Evolutionary conservation across 2,113 vertebrate genomes (phyloP), one percentile per base, ranked within the genome.

Genomic region (Ariopsis seemanni): DNA sequence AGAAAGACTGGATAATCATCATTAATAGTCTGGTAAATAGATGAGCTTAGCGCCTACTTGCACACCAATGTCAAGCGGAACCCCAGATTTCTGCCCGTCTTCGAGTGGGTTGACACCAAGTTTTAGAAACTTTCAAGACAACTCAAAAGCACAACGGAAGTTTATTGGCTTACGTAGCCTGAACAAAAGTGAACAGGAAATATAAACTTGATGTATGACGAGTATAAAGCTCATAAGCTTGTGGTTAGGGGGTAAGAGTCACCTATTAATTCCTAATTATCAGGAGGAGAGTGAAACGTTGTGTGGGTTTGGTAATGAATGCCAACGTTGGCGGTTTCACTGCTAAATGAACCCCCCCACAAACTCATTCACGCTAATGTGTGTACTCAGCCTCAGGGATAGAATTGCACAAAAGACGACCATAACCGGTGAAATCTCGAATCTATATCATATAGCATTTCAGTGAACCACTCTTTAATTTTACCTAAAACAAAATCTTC

Each of bases 11-110:
- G 65, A 6, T 83, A 90, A 92, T 88, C 58, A 91, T 93, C 92
- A 95, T 94, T 93, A 93, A 92, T 89, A 82, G 90, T 67, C 85
- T 83, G 83, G 85, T 91, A 88, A 93, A 93, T 85, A 89, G 89
- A 92, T 90, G 86, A 77, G 85, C 86, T 65, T 72, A 87, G 75
- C 71, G 55, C 74, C 63, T 74, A 89, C 92, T 87, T 86, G 85
- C 84, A 89, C 88, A 71, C 74, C 83, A 83, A 65, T 50, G 83
- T 86, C 89, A 71, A 88, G 91, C 86, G 84, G 55, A 52, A 87
- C 67, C 14, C 69, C 67, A 78, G 83, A 85, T 89, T 30, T 86
- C 27, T 25, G 10, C 5, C 55, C 0, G 48, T 53, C 42, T 55
- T 53, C 9, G 15, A 48, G n/a, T 48, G 53, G 55, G 30, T 75